Evolutionary conservation across 2,113 vertebrate species (phyloP).

Genomic region (Lonchura striata): DNA sequence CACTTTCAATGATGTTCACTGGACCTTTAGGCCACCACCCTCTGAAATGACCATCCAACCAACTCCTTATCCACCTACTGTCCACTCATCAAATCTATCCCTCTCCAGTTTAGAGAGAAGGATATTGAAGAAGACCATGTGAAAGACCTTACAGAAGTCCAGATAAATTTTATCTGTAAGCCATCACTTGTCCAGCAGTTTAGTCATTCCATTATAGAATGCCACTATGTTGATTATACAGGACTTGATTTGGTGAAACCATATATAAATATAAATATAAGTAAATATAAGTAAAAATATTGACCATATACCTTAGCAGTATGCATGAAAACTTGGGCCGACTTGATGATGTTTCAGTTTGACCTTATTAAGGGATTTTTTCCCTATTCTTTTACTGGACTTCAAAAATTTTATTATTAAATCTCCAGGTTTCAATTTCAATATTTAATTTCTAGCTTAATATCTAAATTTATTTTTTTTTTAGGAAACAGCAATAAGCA

Average conservation of each 20-base stretch:
- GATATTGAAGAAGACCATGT: neutral
- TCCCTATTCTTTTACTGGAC: neutral
- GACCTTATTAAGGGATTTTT: neutral
- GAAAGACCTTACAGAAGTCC: neutral
- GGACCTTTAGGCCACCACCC: neutral
- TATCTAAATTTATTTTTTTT: neutral
- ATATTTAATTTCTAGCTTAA: neutral
- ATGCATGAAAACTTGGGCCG: neutral
- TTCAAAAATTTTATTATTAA: neutral
- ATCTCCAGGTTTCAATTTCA: neutral
- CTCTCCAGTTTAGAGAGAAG: neutral
- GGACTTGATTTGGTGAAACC: neutral
- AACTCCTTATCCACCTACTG: neutral
- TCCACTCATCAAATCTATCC: neutral
- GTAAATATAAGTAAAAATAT: no score
- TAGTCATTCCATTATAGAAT: neutral
- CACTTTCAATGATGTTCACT: neutral
- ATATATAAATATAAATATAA: no score
- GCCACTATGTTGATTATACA: neutral
- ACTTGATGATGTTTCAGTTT: neutral
- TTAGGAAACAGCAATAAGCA: neutral
- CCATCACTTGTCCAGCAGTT: fast-evolving
- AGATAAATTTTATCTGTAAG: neutral
- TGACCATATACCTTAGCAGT: neutral
- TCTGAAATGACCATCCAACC: neutral